A percentile compares a stretch with the other conserved stretches of the same genome.
Conservation (phyloP, 2,113 vertebrate genomes). For the Heterotis niloticus region DNA sequence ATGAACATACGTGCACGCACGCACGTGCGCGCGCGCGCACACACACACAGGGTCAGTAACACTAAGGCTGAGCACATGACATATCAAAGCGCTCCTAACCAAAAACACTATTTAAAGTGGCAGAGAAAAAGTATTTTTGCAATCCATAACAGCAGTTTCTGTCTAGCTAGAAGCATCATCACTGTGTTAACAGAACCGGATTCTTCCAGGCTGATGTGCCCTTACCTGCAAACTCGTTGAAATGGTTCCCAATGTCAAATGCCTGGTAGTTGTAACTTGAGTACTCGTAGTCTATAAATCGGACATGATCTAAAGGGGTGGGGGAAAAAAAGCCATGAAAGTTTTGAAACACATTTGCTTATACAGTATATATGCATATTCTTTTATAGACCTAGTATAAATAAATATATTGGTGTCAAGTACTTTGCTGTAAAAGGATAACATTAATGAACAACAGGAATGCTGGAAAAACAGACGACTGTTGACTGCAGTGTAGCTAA, state of each 20-base stretch:
- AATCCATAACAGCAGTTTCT: no score
- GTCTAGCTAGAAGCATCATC: no score
- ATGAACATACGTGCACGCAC: constrained; percentile 13
- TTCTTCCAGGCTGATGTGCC: background rate
- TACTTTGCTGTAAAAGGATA: no score
- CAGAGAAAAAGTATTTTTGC: background rate
- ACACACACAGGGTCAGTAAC: background rate
- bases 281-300: constrained; percentile 95
- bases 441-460: no score
- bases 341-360: no score
- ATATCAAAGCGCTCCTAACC: background rate
- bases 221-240: constrained; percentile 95
- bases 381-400: no score
- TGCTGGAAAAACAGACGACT: background rate
- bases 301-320: constrained; percentile 68
- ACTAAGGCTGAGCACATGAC: background rate
- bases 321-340: no score
- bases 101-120: background rate
- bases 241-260: constrained; percentile 96
- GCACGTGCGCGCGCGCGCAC: background rate
- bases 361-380: background rate
- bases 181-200: background rate
- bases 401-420: no score
- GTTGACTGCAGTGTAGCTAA: background rate
- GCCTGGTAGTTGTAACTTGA: constrained; percentile 96